Evolutionary conservation across 2,113 vertebrate genomes (phyloP), one percentile per base, ranked within the genome.

Genomic region (Nansenia antarctica): DNA sequence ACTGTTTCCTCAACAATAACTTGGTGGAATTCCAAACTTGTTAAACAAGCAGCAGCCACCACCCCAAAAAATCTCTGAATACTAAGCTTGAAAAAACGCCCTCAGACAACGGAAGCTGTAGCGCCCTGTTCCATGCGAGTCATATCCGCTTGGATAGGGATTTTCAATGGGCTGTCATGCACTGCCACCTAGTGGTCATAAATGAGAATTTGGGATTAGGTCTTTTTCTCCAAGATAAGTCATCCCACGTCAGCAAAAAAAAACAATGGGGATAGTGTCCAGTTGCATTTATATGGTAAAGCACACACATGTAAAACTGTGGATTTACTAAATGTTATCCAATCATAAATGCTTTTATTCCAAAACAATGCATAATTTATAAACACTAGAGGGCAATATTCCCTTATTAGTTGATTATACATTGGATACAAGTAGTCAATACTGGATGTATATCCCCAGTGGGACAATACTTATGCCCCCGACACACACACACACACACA

Each of bases 41-140:
- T 59, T 58, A 74, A 73, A 70, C 55, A 67, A 70, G 12, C 62
- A 70, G 12, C 62, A 81, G 86, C 73, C 85, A 87, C 85, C 89
- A 87, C 86, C 87, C 86, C 65, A 77, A 80, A 58, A 61, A 53
- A 53, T 54, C 42, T 73, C 76, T 34, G 71, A n/a, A 74, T 54
- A 29, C 63, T 54, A 76, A 82, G 80, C 81, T 65, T 60, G 73
- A 79, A 82, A 78, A 77, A 77, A 87, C 86, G 77, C 81, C 82
- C 86, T 72, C 83, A 71, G 77, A 72, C 65, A 69, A 57, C 73
- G 81, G 76, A 67, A 65, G 64, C 58, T 58, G 59, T 18, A 55
- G 49, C 32, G 62, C 68, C 59, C 60, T 70, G 78, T 45, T 71
- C 62, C 58, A 31, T 53, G 69, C 24, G 15, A 74, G 79, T 73